A percentile compares a stretch with the other conserved stretches of the same genome.
These are phyloP conservation scores for Emydura subglobosa DNA, from an alignment of 2,113 vertebrate genomes.

Conservation along the genomic window DNA sequence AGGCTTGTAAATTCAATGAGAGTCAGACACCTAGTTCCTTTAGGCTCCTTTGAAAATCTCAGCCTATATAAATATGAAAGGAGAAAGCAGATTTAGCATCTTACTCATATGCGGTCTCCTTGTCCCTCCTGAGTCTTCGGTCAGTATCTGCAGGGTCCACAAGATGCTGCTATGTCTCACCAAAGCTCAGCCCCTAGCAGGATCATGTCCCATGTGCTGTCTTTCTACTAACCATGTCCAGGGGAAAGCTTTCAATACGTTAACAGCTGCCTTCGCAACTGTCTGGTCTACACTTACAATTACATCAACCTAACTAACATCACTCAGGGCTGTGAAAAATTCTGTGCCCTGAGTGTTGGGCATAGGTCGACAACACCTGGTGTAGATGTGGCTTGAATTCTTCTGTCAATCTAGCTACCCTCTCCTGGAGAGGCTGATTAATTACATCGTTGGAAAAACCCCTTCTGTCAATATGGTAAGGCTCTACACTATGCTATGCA, in stretches of 20 bases:
- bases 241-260: background rate
- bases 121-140: background rate
- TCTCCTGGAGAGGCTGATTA: background rate
- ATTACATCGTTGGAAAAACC: background rate
- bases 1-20: background rate
- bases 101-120: background rate
- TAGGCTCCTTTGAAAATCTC: background rate
- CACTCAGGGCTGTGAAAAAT: background rate
- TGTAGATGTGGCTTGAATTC: background rate
- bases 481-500: background rate
- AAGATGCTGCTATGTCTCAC: background rate
- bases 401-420: background rate
- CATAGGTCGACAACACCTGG: background rate
- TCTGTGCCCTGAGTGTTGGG: background rate
- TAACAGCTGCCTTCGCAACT: background rate
- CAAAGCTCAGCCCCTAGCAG: background rate
- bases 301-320: background rate
- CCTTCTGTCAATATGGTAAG: too few relatives aligned
- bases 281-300: background rate
- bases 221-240: background rate
- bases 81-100: background rate
- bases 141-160: background rate
- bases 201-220: background rate
- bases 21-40: background rate
- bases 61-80: background rate